These are phyloP conservation scores for Andrena dorsata DNA, from an alignment of 2,888 invertebrate species.

Conservation along the genomic window DNA sequence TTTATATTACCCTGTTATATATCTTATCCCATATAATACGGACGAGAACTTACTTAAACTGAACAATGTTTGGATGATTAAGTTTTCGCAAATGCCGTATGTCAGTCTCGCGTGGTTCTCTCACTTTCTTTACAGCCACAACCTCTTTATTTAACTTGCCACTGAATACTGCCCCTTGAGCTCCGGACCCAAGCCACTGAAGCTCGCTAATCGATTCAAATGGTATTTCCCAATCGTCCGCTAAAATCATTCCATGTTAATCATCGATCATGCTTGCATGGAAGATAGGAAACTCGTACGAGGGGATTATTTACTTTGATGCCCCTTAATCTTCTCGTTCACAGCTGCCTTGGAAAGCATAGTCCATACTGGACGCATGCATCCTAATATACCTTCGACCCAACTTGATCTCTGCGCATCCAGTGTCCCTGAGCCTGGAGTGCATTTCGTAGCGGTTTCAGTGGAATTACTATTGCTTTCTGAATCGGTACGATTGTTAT, in stretches of 20 bases:
- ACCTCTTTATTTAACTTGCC: constrained; percentile 93
- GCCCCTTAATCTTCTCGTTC: constrained; percentile 89
- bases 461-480: constrained; percentile 79
- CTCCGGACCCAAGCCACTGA: constrained; percentile 97
- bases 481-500: constrained; percentile 76
- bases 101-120: constrained; percentile 96
- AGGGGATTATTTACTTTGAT: constrained; percentile 86
- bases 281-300: background rate
- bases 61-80: constrained; percentile 97
- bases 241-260: constrained; percentile 69
- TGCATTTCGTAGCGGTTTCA: constrained; percentile 80
- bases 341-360: constrained; percentile 92
- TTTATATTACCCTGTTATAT: constrained; percentile 18
- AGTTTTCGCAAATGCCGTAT: constrained; percentile 96
- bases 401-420: constrained; percentile 88
- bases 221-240: constrained; percentile 97
- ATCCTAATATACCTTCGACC: constrained; percentile 94
- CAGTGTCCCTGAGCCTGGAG: constrained; percentile 77
- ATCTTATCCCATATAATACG: background rate
- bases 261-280: background rate
- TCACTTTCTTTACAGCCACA: constrained; percentile 98
- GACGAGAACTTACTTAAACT: constrained; percentile 88
- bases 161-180: constrained; percentile 97
- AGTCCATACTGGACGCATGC: constrained; percentile 94
- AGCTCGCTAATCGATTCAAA: constrained; percentile 96